Evolutionary conservation across 2,888 invertebrate species (phyloP).

Genomic region (Diabrotica balteata): DNA sequence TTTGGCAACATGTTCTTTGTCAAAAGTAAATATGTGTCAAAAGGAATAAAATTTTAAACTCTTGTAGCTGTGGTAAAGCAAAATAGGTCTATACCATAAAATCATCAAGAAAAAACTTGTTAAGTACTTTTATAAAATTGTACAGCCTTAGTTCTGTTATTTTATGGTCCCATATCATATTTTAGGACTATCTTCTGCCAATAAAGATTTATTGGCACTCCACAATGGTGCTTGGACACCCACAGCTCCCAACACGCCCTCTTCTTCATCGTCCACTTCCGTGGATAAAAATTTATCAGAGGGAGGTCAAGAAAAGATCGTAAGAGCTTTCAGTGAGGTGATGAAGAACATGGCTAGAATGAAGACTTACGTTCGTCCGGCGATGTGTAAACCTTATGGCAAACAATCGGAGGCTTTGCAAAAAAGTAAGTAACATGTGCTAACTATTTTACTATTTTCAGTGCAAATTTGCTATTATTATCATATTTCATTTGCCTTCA

Average conservation of each 20-base stretch:
- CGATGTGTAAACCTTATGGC: constrained; percentile 91
- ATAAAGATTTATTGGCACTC: constrained; percentile 71
- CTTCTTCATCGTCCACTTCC: constrained; percentile 38
- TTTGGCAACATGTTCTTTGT: no score
- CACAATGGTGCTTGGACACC: constrained; percentile 73
- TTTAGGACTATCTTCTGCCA: constrained; percentile 57
- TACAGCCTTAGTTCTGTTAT: no score
- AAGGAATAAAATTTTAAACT: no score
- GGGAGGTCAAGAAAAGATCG: constrained; percentile 84
- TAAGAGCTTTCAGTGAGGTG: constrained; percentile 83
- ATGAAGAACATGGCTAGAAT: constrained; percentile 89
- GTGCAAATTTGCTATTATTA: no score
- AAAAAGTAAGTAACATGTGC: constrained; percentile 70
- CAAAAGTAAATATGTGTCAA: no score
- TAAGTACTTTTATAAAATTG: no score
- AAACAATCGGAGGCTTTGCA: constrained; percentile 89
- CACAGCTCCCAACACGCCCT: constrained; percentile 30
- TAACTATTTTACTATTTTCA: no score
- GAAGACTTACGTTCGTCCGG: constrained; percentile 86
- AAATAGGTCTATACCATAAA: no score
- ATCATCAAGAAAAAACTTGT: no score
- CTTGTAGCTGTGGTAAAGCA: no score
- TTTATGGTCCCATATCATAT: not conserved
- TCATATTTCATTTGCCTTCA: no score
- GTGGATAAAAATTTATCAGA: constrained; percentile 56